Conservation (phyloP, 2,113 vertebrate genomes). For the Coptodon rendalli region DNA sequence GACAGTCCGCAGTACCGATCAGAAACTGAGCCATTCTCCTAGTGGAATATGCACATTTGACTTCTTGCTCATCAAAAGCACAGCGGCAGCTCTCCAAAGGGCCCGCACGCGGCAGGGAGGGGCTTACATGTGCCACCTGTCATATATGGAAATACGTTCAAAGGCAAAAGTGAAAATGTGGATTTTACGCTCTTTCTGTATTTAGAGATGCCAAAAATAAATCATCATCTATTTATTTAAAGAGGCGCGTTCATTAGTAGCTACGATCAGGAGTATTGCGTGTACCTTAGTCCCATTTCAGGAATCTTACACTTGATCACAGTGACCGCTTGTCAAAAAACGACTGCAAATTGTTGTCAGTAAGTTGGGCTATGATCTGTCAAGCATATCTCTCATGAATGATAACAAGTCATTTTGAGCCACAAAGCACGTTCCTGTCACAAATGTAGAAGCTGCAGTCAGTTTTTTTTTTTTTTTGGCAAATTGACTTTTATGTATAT, state of each 20-base stretch:
- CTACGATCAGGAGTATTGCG: neutral
- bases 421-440: neutral
- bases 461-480: neutral
- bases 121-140: neutral
- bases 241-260: neutral
- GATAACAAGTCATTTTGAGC: neutral
- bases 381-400: accelerated
- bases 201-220: neutral
- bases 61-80: neutral
- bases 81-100: accelerated
- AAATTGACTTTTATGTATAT: neutral
- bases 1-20: neutral
- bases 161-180: accelerated
- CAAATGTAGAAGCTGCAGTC: neutral
- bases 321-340: neutral
- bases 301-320: neutral
- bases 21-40: accelerated
- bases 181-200: neutral
- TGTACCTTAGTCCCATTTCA: neutral
- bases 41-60: neutral
- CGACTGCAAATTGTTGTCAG: neutral
- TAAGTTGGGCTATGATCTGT: neutral
- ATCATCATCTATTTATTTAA: neutral
- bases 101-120: neutral
- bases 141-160: neutral